A percentile compares a stretch with the other conserved stretches of the same genome.
These are phyloP conservation scores for Scomber colias DNA, from an alignment of 2,113 vertebrate genomes.

Conservation along the genomic window DNA sequence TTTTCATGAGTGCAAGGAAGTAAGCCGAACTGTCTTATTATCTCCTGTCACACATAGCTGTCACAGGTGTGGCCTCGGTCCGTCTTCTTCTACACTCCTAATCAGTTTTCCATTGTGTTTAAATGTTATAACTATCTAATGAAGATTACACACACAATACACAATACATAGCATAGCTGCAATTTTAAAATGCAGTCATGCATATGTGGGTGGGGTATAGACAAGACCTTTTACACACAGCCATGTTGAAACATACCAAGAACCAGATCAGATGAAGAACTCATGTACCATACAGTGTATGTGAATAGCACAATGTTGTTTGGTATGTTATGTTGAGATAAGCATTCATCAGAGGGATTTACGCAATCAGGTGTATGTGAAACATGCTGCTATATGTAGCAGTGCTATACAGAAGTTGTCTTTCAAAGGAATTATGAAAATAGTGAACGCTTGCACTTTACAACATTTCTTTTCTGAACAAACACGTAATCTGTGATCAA, in stretches of 20 bases:
- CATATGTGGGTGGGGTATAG: neutral
- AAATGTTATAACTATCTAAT: neutral
- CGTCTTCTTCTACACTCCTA: fast-evolving
- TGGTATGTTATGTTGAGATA: neutral
- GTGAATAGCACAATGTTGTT: neutral
- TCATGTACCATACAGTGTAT: neutral
- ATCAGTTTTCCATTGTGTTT: neutral
- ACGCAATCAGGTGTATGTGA: neutral
- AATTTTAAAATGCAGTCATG: slow-evolving; percentile 32
- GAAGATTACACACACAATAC: no score
- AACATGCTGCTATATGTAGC: neutral
- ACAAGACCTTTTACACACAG: neutral
- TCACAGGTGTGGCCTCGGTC: neutral
- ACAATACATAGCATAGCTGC: neutral
- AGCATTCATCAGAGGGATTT: neutral
- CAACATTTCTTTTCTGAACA: no score
- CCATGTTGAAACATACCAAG: neutral
- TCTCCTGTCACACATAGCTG: neutral
- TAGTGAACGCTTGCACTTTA: neutral
- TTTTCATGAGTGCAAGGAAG: neutral
- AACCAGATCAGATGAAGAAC: neutral
- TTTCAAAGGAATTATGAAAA: neutral
- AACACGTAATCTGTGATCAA: no score
- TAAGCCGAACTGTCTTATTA: neutral
- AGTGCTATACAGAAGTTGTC: neutral